Evolutionary conservation across 2,113 vertebrate genomes (phyloP).

Genomic region (Ciconia boyciana): DNA sequence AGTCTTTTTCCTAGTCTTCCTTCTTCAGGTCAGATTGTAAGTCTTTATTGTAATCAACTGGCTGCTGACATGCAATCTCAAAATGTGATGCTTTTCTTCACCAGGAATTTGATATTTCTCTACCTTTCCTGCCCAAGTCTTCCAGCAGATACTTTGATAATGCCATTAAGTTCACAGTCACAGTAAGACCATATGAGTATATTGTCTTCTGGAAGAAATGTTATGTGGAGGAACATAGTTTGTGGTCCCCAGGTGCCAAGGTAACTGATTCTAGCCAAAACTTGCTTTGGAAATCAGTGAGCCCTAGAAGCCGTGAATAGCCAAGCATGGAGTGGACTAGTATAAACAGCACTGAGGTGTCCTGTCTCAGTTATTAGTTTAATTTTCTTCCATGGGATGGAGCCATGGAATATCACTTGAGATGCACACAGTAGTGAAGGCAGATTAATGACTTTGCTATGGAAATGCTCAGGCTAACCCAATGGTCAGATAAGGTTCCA

Average conservation of each 20-base stretch:
- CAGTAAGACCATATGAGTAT: not conserved
- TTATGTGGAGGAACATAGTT: not conserved
- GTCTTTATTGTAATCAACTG: not conserved
- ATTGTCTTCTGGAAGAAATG: not conserved
- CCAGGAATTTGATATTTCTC: not conserved
- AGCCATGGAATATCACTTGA: not conserved
- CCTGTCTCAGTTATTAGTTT: not conserved
- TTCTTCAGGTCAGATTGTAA: not conserved
- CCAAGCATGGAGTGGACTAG: not conserved
- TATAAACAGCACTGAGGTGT: not conserved
- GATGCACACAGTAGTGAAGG: not conserved
- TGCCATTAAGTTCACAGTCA: not conserved
- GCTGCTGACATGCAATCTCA: not conserved
- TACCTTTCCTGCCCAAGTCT: not conserved
- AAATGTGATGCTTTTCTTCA: rapidly evolving
- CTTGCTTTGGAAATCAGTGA: not conserved
- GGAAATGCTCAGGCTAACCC: not conserved
- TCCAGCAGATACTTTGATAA: not conserved
- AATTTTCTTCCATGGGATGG: not conserved
- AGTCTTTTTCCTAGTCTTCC: not conserved
- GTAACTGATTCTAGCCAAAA: not conserved
- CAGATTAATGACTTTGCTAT: not conserved
- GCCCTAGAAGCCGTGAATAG: not conserved
- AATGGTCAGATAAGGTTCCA: not conserved
- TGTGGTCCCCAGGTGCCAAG: not conserved